These are phyloP conservation scores for Vulpes ferrilata DNA, from an alignment of 2,113 vertebrate genomes.

Conservation along the genomic window DNA sequence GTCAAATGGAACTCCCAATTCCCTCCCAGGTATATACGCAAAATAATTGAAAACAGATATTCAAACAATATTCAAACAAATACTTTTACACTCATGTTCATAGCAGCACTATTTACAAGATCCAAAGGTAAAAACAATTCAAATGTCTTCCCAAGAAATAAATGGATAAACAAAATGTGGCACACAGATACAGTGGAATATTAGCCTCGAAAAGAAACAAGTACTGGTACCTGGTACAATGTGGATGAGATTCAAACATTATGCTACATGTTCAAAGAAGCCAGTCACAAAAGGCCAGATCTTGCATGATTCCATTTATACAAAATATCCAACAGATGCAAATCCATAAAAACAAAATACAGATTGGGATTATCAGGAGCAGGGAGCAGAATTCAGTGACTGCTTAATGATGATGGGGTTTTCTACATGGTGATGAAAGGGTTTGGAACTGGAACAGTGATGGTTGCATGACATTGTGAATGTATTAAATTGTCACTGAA, in stretches of 20 bases:
- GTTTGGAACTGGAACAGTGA: not conserved
- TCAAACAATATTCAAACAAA: not conserved
- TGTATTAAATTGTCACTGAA: not conserved
- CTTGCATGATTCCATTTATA: not conserved
- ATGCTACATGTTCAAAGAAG: not conserved
- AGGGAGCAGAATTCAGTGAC: not conserved
- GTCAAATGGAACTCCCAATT: not conserved
- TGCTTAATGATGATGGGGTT: not conserved
- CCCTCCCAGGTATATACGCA: not conserved
- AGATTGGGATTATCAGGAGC: not conserved
- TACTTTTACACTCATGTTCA: not conserved
- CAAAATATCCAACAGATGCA: not conserved
- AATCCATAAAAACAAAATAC: not conserved
- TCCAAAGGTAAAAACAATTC: not conserved
- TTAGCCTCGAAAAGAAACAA: not conserved
- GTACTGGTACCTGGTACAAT: not conserved
- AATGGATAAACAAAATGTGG: not conserved
- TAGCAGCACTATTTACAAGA: not conserved
- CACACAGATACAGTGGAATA: rapidly evolving
- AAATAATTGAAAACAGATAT: not conserved
- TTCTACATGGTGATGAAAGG: not conserved
- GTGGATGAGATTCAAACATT: not conserved
- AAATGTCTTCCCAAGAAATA: not conserved
- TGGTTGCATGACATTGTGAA: not conserved
- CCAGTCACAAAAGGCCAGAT: not conserved